Percentiles rank a stretch among this genome's conserved stretches.
Conservation (phyloP, 92 coral and sea anemone species). For the Meandrina meandrites region DNA sequence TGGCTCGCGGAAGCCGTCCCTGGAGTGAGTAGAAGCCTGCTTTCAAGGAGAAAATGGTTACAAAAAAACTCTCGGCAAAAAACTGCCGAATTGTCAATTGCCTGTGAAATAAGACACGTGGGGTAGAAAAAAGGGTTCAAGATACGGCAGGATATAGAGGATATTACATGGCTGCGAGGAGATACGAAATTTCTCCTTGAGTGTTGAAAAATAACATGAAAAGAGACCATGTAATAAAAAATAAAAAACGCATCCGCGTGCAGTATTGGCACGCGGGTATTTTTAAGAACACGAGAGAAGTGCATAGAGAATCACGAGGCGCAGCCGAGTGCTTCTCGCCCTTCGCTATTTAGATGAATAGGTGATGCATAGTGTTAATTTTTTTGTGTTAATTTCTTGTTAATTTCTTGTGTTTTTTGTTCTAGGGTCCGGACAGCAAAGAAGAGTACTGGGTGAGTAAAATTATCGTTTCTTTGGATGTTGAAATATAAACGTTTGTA, state of each 20-base stretch:
- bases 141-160: no score
- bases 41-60: background rate
- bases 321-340: no score
- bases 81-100: background rate
- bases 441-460: slow-evolving; percentile 38
- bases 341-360: background rate
- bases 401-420: background rate
- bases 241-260: no score
- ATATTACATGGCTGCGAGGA: no score
- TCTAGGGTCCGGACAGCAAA: slow-evolving; percentile 16
- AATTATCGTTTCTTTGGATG: background rate
- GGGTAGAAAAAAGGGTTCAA: background rate
- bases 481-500: background rate
- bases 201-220: no score
- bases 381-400: background rate
- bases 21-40: slow-evolving; percentile 56
- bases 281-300: no score
- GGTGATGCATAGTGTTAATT: background rate
- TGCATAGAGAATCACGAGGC: no score
- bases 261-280: no score
- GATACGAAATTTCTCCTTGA: no score
- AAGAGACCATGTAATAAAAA: no score
- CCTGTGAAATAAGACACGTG: background rate
- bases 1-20: slow-evolving; percentile 27
- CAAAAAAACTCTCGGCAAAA: no score